phyloP scores from a whole-genome alignment of 2,113 vertebrate genomes.

The Elaphurus davidianus region DNA sequence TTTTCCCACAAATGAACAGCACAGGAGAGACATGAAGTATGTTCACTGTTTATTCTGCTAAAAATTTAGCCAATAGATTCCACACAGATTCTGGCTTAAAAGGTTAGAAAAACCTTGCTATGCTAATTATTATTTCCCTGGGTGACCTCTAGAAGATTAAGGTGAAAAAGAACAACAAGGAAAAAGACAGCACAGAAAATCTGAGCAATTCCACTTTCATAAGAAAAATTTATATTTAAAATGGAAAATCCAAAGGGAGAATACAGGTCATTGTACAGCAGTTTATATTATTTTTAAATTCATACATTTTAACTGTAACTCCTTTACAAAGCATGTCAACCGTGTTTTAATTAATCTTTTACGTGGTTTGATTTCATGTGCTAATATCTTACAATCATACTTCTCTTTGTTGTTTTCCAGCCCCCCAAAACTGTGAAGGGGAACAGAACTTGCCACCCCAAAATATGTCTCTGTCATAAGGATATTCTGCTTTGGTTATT shows the following conservation, averaged over 20 bases:
- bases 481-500: background rate
- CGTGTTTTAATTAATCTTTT: slow-evolving; percentile 34
- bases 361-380: slow-evolving; percentile 1
- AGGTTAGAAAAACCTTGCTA: slow-evolving; percentile 21
- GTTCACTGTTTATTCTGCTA: background rate
- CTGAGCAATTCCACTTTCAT: slow-evolving; percentile 64
- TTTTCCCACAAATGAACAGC: background rate
- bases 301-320: slow-evolving; percentile 29
- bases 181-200: slow-evolving; percentile 50
- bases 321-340: slow-evolving; percentile 15
- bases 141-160: slow-evolving; percentile 1
- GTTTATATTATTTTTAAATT: slow-evolving; percentile 13
- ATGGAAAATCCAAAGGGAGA: slow-evolving; percentile 52
- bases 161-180: slow-evolving; percentile 37
- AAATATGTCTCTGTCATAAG: background rate
- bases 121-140: background rate
- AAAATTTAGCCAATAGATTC: slow-evolving; percentile 21
- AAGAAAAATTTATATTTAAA: slow-evolving; percentile 55
- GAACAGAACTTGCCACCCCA: background rate
- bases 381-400: background rate
- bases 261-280: background rate
- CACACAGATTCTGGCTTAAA: slow-evolving; percentile 49
- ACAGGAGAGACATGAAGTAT: background rate
- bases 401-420: background rate
- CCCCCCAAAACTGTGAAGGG: background rate